Conservation (phyloP, 2,888 invertebrate genomes). For the Eristalis intricaria region DNA sequence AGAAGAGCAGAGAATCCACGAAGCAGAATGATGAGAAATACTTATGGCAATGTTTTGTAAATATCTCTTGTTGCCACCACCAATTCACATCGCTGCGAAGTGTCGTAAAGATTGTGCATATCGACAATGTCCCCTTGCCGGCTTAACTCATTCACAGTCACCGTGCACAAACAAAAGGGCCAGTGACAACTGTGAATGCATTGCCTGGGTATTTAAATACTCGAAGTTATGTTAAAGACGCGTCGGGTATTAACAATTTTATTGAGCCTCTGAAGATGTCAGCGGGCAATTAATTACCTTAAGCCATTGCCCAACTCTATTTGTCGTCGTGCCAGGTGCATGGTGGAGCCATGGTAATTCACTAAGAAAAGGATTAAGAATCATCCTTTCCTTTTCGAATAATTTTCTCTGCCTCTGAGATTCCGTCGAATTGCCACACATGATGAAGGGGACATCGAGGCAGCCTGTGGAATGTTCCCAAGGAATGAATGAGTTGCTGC, state of each 20-base stretch:
- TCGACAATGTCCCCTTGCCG: neutral
- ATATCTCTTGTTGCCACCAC: neutral
- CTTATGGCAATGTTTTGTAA: neutral
- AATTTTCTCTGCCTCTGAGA: no score
- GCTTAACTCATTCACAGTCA: neutral
- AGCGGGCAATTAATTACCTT: constrained; percentile 60
- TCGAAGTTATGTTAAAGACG: constrained; percentile 23
- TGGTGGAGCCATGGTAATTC: no score
- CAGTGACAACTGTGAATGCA: neutral
- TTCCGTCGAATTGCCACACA: no score
- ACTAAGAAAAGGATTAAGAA: no score
- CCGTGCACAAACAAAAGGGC: neutral
- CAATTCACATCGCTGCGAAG: neutral
- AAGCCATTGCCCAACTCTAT: constrained; percentile 5
- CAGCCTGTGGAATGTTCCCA: no score
- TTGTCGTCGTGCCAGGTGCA: neutral
- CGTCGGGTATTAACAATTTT: constrained; percentile 49
- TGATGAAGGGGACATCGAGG: no score
- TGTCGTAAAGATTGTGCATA: neutral
- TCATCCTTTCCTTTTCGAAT: no score
- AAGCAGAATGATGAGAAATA: neutral
- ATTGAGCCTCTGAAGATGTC: constrained; percentile 59
- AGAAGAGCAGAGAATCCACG: neutral
- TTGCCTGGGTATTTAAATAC: constrained; percentile 26
- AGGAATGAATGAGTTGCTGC: no score